Percentiles rank a stretch among this genome's conserved stretches.
These are phyloP conservation scores for Darevskia mixta DNA, from an alignment of 2,797 vertebrate genomes.

Conservation along the genomic window DNA sequence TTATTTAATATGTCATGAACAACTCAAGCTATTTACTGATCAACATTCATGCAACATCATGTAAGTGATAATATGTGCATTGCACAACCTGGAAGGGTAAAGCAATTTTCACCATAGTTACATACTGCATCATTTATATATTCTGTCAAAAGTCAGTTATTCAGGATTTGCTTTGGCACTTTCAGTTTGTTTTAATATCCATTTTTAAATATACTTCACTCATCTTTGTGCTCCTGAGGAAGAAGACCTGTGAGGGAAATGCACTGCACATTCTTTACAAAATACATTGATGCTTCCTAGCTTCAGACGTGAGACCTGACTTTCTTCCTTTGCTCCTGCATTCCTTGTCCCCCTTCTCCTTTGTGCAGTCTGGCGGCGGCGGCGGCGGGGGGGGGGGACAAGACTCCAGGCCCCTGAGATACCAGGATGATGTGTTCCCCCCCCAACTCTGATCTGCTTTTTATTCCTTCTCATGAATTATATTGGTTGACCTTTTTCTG, in stretches of 20 bases:
- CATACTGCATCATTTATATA: neutral
- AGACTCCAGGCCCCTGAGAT: neutral
- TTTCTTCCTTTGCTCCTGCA: neutral
- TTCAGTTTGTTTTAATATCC: neutral
- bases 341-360: neutral
- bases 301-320: neutral
- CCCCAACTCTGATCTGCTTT: too few species aligned
- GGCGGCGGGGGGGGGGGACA: neutral
- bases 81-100: neutral
- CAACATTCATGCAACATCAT: neutral
- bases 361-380: too few species aligned
- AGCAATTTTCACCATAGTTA: neutral
- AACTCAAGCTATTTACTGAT: neutral
- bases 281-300: neutral
- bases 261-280: neutral
- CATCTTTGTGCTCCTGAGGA: neutral
- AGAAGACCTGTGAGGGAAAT: neutral
- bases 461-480: neutral
- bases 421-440: too few species aligned
- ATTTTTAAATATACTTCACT: neutral
- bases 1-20: neutral
- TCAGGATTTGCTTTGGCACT: neutral
- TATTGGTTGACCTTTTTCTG: too few species aligned
- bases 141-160: neutral
- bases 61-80: neutral